Base-by-base conservation (phyloP, 2,888 invertebrate genomes). In the Lepidochitona cinerea region DNA sequence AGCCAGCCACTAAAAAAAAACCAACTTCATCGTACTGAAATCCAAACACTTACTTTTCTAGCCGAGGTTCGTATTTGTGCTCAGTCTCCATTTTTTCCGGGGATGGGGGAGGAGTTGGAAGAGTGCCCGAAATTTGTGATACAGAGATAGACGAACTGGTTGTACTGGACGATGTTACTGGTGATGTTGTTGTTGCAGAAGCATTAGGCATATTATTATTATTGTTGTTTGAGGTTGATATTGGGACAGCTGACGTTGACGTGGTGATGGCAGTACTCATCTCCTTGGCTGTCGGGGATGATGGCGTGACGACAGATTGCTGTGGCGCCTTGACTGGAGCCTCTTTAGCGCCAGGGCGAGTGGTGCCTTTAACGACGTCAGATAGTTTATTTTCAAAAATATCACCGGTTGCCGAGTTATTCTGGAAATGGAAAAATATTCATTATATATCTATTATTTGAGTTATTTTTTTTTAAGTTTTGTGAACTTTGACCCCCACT, bases 351-450 rank as follows among this genome's bases (percentile, higher is more conserved):
- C 66, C 77, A 79, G 92, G 91, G 89, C 93, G 94, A 69, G 93
- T 93, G 53, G 94, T 94, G 73, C 95, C 95, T 85, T 95, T 95
- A 67, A 95, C 95, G 59, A 95, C 95, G 90, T 95, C 95, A 14
- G 95, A 94, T 85, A 95, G 92, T 88, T 95, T 93, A 78, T 84
- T 89, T 71, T 88, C 89, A 77, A 85, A 87, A 23, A 85, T 82
- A 49, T 89, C 89, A 49, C 83, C 85, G 14, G 85, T 81, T 41
- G 85, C 76, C 26, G 85, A 77, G 70, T 85, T 86, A 78, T 83
- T 85, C 89, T 89, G 83, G 29, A 79, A 77, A 54, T 26, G 64
- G 14, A 74, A 70, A 65, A 68, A 49, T n/a, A 49, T 49, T 7
- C 3, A 49, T 4, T 41, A 18, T n/a, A n/a, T 41, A 41, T 12